Conservation (phyloP, 2,113 vertebrate species). For the Triplophysa rosa region DNA sequence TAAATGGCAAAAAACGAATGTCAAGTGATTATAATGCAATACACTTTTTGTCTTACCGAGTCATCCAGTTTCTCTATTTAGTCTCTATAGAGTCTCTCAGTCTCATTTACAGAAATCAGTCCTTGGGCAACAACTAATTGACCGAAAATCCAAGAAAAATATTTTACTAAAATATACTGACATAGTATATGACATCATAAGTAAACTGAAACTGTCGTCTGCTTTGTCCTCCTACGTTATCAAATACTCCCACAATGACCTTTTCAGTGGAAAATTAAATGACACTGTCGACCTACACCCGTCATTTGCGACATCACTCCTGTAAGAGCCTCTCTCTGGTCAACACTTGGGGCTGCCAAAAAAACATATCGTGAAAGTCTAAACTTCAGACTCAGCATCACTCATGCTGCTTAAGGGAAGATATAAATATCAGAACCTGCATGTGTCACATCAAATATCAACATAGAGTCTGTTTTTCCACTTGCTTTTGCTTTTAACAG, state of each 20-base stretch:
- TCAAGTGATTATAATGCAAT: background rate
- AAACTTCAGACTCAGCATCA: background rate
- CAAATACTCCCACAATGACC: background rate
- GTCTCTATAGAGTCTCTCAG: background rate
- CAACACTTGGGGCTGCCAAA: background rate
- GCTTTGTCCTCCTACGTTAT: background rate
- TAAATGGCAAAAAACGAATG: background rate
- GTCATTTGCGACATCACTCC: background rate
- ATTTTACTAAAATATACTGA: too few species aligned
- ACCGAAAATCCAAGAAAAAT: background rate
- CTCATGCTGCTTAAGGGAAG: background rate
- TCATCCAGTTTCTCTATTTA: background rate
- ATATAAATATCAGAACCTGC: background rate
- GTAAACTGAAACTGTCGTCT: background rate
- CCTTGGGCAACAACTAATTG: background rate
- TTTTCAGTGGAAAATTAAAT: constrained; percentile 1
- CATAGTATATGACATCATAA: background rate
- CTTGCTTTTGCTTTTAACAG: background rate
- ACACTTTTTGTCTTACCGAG: background rate
- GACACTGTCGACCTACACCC: background rate
- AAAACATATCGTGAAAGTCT: background rate
- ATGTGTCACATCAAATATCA: background rate
- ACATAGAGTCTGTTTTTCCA: background rate
- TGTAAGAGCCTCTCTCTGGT: background rate
- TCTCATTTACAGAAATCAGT: background rate